Base-by-base conservation (phyloP, 2,888 invertebrate species). In the Lasioglossum pauxillum region DNA sequence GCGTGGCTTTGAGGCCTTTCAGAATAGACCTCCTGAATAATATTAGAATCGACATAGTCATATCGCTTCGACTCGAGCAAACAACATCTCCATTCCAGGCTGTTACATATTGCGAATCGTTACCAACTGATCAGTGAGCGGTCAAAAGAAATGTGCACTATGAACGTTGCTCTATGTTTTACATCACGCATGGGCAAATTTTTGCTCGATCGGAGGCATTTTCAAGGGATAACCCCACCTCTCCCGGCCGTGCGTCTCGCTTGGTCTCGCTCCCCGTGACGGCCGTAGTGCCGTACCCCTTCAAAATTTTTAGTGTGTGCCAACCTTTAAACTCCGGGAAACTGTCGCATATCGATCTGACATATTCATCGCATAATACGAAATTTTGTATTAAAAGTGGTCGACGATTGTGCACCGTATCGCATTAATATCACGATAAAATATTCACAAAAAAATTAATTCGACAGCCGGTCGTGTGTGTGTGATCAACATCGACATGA, bases 1-100 rank as follows among this genome's bases (percentile, higher is more conserved):
- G 27, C 14, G 8, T 7, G 19, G 44, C 46, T 53, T 69, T 57
- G 5, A 72, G 12, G 19, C 74, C 46, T 12, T 35, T 78, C 12
- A 53, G 16, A 46, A 72, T 41, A 35, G 41, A 27, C 8, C n/a
- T 71, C 38, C 23, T 12, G 23, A 72, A 60, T 38, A 77, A 75
- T n/a, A 67, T 82, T 41, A 82, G 75, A 5, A 80, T 64, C 7
- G 78, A 73, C 78, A 75, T 71, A 60, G 74, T 76, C 89, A 85
- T 89, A 71, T 79, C 80, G 67, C 69, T 75, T 19, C 60, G 60
- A 57, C 12, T n/a, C 41, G 16, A 41, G 7, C 67, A 31, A 79
- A 60, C 49, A 78, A 75, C 46, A 73, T 75, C 71, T 57, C n/a
- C 14, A 38, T n/a, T 14, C 16, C 3, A 44, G 44, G 7, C 23